Evolutionary conservation across 2,888 invertebrate genomes (phyloP), one percentile per base, ranked within the genome.

Genomic region (Apodemia duryi): DNA sequence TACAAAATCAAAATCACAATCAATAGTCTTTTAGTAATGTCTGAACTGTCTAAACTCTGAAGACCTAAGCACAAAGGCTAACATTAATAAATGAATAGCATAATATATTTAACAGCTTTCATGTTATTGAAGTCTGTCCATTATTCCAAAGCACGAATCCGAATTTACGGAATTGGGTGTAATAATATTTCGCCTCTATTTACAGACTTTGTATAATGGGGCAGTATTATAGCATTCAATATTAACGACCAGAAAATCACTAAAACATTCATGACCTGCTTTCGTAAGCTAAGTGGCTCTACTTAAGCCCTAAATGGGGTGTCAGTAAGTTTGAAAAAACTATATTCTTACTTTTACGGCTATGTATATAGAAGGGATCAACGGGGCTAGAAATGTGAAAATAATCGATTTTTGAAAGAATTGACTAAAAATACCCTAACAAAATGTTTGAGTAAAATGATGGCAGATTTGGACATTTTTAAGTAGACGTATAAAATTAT

Each of bases 141-240:
- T 57, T 57, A 57, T 57, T 57, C 57, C 6, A 57, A 57, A 57
- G 57, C 57, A 57, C 57, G 57, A 11, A 32, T 11, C 1, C 4
- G 57, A 32, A 13, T 32, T 32, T 57, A 32, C 3, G 11, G 32
- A 57, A 57, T 13, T 13, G 57, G 54, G 29, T 57, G 32, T 29
- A 52, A 21, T 28, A 46, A n/a, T 46, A 46, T 46, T 13, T 46
- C 6, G 46, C 46, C 46, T 13, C n/a, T 46, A 46, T 46, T 38
- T 46, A 46, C 46, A n/a, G 46, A 46, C 46, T 46, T 13, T 46
- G 13, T 46, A n/a, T 46, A 46, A n/a, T 46, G 46, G 46, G 6
- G 46, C 13, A 46, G 46, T 46, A 46, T 46, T 46, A 46, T 46
- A 46, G 46, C 46, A 46, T 46, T 13, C 4, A 46, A 46, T 13